Percentiles rank a stretch among this genome's conserved stretches.
Evolutionary conservation across 2,797 vertebrate species (phyloP).

Genomic region (Sebastes hopkinsi): DNA sequence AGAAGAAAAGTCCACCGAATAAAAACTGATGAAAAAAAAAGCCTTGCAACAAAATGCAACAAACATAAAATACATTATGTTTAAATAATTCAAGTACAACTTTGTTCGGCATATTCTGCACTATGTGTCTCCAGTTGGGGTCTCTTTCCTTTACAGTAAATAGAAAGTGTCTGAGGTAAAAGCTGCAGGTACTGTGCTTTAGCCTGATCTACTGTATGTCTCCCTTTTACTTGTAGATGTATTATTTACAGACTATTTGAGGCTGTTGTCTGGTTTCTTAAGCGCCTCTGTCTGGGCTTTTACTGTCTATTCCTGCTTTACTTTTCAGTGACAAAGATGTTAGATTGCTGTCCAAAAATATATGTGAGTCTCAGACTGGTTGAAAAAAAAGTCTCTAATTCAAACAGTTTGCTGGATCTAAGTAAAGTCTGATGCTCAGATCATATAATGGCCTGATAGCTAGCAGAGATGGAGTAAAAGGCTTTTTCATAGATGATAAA

Average conservation of each 20-base stretch:
- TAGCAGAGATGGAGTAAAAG: not conserved
- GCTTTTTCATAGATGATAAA: conserved; percentile 1
- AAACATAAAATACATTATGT: not conserved
- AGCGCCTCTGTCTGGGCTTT: conserved; percentile 1
- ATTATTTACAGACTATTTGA: conserved; percentile 6
- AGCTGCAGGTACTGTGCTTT: conserved; percentile 4
- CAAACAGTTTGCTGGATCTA: conserved; percentile 17
- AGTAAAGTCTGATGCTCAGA: conserved; percentile 2
- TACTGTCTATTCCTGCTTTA: not conserved
- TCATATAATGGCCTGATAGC: conserved; percentile 10
- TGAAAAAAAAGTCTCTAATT: not conserved
- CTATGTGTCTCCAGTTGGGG: not conserved
- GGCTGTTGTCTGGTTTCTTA: conserved; percentile 21
- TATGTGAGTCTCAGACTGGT: not conserved
- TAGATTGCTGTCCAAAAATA: conserved; percentile 28
- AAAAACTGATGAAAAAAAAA: not conserved
- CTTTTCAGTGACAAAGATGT: conserved; percentile 16
- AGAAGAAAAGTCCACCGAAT: not conserved
- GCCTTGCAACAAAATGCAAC: not conserved
- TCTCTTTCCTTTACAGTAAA: not conserved
- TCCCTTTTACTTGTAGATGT: not conserved
- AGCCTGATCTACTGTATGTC: not conserved
- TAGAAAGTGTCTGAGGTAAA: not conserved
- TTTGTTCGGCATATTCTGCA: not conserved
- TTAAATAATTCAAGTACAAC: not conserved